These are phyloP conservation scores for Allophyes oxyacanthae DNA, from an alignment of 2,888 invertebrate genomes.

Conservation along the genomic window DNA sequence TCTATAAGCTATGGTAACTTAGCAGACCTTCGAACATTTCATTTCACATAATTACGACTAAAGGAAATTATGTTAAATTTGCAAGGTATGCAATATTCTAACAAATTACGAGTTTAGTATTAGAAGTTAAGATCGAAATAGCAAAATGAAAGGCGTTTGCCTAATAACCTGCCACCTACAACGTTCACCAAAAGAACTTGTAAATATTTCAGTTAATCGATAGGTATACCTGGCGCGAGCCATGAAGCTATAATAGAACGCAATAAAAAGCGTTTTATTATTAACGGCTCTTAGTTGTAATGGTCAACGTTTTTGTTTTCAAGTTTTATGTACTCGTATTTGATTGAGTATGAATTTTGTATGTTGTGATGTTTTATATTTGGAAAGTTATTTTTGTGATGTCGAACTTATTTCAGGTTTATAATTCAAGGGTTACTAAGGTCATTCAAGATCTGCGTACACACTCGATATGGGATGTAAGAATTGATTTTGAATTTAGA, in stretches of 20 bases:
- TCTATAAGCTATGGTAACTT: neutral
- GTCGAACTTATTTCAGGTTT: conserved; percentile 4
- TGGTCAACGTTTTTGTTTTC: conserved; percentile 20
- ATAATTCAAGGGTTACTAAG: neutral
- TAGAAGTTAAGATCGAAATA: conserved; percentile 12
- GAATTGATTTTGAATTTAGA: neutral
- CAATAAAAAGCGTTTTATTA: conserved; percentile 38
- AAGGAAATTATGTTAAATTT: conserved; percentile 29
- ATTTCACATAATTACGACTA: conserved; percentile 20
- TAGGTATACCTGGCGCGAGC: conserved; percentile 48
- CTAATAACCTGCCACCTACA: conserved; percentile 44
- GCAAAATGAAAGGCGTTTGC: conserved; percentile 29
- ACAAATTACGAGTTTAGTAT: conserved; percentile 27
- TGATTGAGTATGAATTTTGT: conserved; percentile 3
- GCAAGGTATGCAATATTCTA: conserved; percentile 23
- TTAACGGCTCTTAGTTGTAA: conserved; percentile 21
- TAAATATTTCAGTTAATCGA: conserved; percentile 72
- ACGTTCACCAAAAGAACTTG: conserved; percentile 55
- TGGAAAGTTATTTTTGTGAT: conserved; percentile 1
- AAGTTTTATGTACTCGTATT: conserved; percentile 12
- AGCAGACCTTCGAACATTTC: conserved; percentile 11
- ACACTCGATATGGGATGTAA: neutral
- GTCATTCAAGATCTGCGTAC: neutral
- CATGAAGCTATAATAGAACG: conserved; percentile 18
- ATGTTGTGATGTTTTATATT: conserved; percentile 3